Base-by-base conservation (phyloP, 37 sponge, comb jelly and placozoan genomes). In the Hormiphora californensis region DNA sequence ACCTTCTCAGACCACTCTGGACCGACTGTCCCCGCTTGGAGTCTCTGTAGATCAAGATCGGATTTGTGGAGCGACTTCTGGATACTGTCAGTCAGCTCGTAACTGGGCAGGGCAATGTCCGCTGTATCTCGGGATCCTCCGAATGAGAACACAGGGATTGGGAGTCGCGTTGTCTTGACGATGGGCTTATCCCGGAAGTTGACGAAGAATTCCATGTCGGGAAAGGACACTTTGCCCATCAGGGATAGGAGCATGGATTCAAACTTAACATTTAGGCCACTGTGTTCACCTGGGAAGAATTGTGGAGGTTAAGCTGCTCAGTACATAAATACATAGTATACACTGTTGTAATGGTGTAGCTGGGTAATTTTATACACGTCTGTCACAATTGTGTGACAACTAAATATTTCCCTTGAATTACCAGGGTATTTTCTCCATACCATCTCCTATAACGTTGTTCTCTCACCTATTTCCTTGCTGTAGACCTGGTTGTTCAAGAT, bases 21-120 rank as follows among this genome's bases (percentile, higher is more conserved):
- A 7, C 88, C 89, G 0, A 86, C 87, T 32, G 89, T 69, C 63
- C 91, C 88, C n/a, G n/a, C n/a, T 39, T 93, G 93, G 0, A 88
- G 85, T 7, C 88, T 63, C 69, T 95, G 87, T 0, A 93, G 85
- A 41, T 95, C 90, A 73, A 95, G 59, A 0, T 63, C 35, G 23
- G 91, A 89, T 36, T 94, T 90, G 63, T 89, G 81, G 90, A 94
- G 89, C 27, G 89, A 92, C 34, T 91, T 88, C 54, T 95, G 87
- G 36, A 94, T 95, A 19, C 92, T 63, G 33, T 89, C 89, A 85
- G 94, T 93, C 32, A 98, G 73, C 85, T 98, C 99, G 85, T 95
- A 95, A 12, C 92, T 93, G 21, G 99, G 99, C 88, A 94, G 86
- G 67, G 93, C 88, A n/a, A 98, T 95, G 90, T 98, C 99, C 34